Evolutionary conservation across 2,113 vertebrate genomes (phyloP).

Genomic region (Hassar affinis): DNA sequence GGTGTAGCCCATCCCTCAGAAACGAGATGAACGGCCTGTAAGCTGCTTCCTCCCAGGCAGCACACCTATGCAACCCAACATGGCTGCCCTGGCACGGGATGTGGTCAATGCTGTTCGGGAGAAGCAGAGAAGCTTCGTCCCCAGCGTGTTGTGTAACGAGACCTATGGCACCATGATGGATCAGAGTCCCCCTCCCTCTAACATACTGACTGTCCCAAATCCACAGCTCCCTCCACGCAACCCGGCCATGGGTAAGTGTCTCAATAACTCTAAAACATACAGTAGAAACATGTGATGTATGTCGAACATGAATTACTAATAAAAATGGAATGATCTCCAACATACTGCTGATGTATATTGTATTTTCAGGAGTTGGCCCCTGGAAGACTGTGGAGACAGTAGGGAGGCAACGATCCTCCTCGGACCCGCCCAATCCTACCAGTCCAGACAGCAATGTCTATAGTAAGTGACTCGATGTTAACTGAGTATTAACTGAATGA

Average conservation of each 20-base stretch:
- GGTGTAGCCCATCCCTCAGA: conserved; percentile 84
- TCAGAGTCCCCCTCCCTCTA: conserved; percentile 63
- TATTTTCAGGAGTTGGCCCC: conserved; percentile 15
- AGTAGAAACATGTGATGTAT: not conserved
- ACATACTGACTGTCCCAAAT: conserved; percentile 58
- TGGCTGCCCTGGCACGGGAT: conserved; percentile 80
- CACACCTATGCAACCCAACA: conserved; percentile 70
- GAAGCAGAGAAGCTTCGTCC: conserved; percentile 79
- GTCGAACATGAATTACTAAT: not conserved
- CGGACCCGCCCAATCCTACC: conserved; percentile 85
- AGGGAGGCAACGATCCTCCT: conserved; percentile 89
- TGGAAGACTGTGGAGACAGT: conserved; percentile 72
- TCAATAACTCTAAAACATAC: not conserved
- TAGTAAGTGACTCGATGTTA: conserved; percentile 57
- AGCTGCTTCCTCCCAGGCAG: conserved; percentile 85
- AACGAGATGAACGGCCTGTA: conserved; percentile 89
- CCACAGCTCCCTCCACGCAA: conserved; percentile 83
- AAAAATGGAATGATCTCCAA: not conserved
- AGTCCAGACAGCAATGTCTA: conserved; percentile 68
- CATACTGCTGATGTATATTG: not conserved
- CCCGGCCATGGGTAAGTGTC: conserved; percentile 77
- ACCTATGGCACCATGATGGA: conserved; percentile 89
- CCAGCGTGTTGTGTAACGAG: conserved; percentile 87
- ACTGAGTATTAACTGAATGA: not conserved
- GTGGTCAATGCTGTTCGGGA: conserved; percentile 72